Base-by-base conservation (phyloP, 2,888 invertebrate species). In the Sesamia inferens region DNA sequence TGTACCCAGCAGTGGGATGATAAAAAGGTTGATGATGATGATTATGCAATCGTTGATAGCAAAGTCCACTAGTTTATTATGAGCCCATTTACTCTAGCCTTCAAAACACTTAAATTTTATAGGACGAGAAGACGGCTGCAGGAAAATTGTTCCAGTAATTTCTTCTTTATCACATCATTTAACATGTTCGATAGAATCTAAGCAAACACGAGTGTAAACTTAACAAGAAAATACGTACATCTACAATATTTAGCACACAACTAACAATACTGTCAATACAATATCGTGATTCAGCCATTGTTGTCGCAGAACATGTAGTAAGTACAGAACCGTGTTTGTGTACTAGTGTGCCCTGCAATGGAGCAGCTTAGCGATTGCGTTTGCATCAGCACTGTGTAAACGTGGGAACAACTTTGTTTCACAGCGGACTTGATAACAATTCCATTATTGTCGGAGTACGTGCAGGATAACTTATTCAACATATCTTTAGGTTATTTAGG, bases 331-430 rank as follows among this genome's bases (percentile, higher is more conserved):
- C 67, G 83, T 80, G 79, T 83, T 69, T 59, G 68, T 66, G 42
- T 19, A 66, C 24, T 39, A 48, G 47, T 42, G 68, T 58, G 74
- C 44, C 65, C 54, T 24, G 74, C 78, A 58, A 64, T 78, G 13
- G 13, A 65, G 24, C 31, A 47, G 74, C 74, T 69, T 67, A 83
- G 83, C 68, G 24, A 68, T 68, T 54, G 57, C 74, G 68, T 69
- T 79, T 74, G 62, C 62, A 80, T 82, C 44, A 83, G 31, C 54
- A 14, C 59, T 65, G 13, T 71, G 79, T 79, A 69, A 67, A 73
- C 68, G 83, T 59, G 79, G 14, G 10, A 48, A 80, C 79, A 79
- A 80, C 83, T 83, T 83, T 83, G 66, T 79, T 73, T 55, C 61
- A 48, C 66, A 31, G 47, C 22, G 58, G 24, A 82, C 66, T 80